Base-by-base conservation (phyloP, 1,140 invertebrate genomes). In the Bombus fervidus region DNA sequence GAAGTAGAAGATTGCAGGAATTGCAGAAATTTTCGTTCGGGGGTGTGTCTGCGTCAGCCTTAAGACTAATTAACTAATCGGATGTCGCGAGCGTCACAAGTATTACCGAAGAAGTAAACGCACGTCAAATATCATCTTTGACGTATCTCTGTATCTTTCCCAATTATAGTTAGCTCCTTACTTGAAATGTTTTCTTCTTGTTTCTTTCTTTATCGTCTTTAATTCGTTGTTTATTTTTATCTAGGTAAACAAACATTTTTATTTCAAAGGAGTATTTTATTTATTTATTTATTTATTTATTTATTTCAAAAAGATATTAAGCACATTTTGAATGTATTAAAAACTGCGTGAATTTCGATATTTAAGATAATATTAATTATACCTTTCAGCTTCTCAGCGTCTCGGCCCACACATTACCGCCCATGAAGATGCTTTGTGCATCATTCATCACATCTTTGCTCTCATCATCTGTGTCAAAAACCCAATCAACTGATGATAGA, bases 391-490 rank as follows among this genome's bases (percentile, higher is more conserved):
- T 96, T 87, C 91, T 96, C 81, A 95, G 96, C 34, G 92, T 94
- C 64, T 94, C 96, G 74, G 94, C 95, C 80, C 96, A 96, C 89
- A 96, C 96, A 69, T 92, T 96, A 90, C 95, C 95, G 31, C 94
- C 95, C 34, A 94, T 96, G 94, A 95, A 94, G 87, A 87, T 95
- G 86, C 87, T 95, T 13, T 96, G 95, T 86, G 92, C 92, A 73
- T 93, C 95, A 71, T 94, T 96, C 86, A 91, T 95, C 73, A 89
- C 95, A 47, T 95, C 95, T 41, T 83, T 96, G 78, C 91, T 95
- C 25, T 90, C 91, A 34, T 90, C 93, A 71, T 76, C 83, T 41
- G 79, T 79, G 0, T 78, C 74, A 6, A 91, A 92, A 76, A 72
- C 43, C 71, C 78, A 86, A 75, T 62, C 87, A 47, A 53, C 79